A percentile compares a stretch with the other conserved stretches of the same genome.
phyloP scores from a whole-genome alignment of 2,113 vertebrate genomes.

The western clawed frog (Xenopus tropicalis) region UCB_Xtro_10.0 CM004445.2:42299501-42300000 shows the following conservation, averaged over 20 bases:
- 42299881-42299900: slow-evolving; percentile 26
- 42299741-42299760: slow-evolving; percentile 42
- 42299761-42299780: slow-evolving; percentile 44
- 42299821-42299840: slow-evolving; percentile 17
- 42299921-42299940: slow-evolving; percentile 29
- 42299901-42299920: not conserved
- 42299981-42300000: too few relatives aligned
- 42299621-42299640: not conserved
- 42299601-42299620: slow-evolving; percentile 8
- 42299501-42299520: slow-evolving; percentile 2
- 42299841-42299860: slow-evolving; percentile 20
- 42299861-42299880: not conserved
- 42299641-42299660: slow-evolving; percentile 13
- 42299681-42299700: slow-evolving; percentile 34
- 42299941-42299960: not conserved
- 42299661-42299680: slow-evolving; percentile 19
- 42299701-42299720: slow-evolving; percentile 40
- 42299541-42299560: slow-evolving; percentile 27
- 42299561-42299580: slow-evolving; percentile 19
- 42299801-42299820: slow-evolving; percentile 38
- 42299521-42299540: slow-evolving; percentile 13
- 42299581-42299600: slow-evolving; percentile 8
- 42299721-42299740: slow-evolving; percentile 44
- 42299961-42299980: too few relatives aligned
- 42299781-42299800: slow-evolving; percentile 41